phyloP scores from a whole-genome alignment of 2,113 vertebrate genomes.

The Eira barbara region DNA sequence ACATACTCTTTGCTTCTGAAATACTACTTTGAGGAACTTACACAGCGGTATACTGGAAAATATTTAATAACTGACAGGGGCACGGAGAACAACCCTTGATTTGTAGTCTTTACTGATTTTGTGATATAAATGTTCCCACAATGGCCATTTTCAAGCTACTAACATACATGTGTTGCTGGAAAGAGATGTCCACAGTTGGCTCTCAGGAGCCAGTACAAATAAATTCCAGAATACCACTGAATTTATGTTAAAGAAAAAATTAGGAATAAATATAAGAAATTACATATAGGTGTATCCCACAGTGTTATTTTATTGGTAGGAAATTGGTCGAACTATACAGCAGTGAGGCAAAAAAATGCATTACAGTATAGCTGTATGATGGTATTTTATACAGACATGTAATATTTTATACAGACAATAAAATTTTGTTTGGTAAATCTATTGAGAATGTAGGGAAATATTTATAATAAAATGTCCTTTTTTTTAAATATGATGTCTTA shows the following conservation, averaged over 20 bases:
- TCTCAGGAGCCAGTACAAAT: neutral
- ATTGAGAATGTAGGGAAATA: neutral
- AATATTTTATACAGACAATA: neutral
- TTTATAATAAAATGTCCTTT: neutral
- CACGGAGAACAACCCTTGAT: neutral
- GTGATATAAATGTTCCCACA: neutral
- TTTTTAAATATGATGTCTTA: neutral
- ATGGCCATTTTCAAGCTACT: neutral
- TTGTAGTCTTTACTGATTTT: neutral
- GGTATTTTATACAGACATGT: neutral
- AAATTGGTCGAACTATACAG: neutral
- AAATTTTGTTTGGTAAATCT: neutral
- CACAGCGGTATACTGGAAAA: neutral
- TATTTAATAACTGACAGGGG: neutral
- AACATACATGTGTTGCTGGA: neutral
- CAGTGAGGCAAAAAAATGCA: neutral
- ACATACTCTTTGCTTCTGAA: neutral
- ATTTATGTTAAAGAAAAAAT: neutral
- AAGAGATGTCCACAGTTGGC: neutral
- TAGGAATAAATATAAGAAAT: neutral
- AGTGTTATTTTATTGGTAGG: neutral
- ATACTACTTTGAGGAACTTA: neutral
- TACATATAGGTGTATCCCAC: neutral
- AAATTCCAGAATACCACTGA: neutral
- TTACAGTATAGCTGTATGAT: neutral